Evolutionary conservation across 2,888 invertebrate genomes (phyloP).

Genomic region (Dicycla oo): DNA sequence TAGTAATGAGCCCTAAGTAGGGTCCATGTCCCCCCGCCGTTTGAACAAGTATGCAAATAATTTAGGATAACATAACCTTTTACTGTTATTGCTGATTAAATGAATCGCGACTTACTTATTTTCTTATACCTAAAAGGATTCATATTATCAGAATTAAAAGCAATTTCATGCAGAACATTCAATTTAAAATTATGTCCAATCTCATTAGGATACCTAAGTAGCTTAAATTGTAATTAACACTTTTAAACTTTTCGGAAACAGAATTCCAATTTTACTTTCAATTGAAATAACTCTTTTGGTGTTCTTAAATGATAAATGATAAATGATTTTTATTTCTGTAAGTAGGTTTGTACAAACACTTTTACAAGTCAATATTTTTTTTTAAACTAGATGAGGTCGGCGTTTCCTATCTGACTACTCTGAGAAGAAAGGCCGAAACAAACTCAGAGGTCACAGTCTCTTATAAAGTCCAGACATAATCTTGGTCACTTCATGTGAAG

Average conservation of each 20-base stretch:
- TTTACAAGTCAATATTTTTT: too few relatives aligned
- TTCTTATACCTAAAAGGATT: slow-evolving; percentile 1
- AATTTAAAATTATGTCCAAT: slow-evolving; percentile 6
- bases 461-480: too few relatives aligned
- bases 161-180: slow-evolving; percentile 33
- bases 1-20: slow-evolving; percentile 67
- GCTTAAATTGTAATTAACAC: slow-evolving; percentile 19
- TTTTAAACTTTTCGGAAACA: slow-evolving; percentile 19
- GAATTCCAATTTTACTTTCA: slow-evolving; percentile 20
- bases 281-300: slow-evolving; percentile 27
- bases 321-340: too few relatives aligned
- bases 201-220: slow-evolving; percentile 29
- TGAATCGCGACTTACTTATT: not conserved
- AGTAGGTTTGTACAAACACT: too few relatives aligned
- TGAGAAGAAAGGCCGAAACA: too few relatives aligned
- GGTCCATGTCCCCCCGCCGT: slow-evolving; percentile 58
- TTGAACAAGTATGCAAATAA: slow-evolving; percentile 35
- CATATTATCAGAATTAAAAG: slow-evolving; percentile 8
- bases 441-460: too few relatives aligned
- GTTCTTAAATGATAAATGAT: too few relatives aligned
- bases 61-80: slow-evolving; percentile 14
- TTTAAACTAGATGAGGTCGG: too few relatives aligned
- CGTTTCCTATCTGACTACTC: too few relatives aligned
- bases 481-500: too few relatives aligned
- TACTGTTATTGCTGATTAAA: slow-evolving; percentile 17